These are phyloP conservation scores for Melanchra persicariae DNA, from an alignment of 2,888 invertebrate genomes.

Conservation along the genomic window DNA sequence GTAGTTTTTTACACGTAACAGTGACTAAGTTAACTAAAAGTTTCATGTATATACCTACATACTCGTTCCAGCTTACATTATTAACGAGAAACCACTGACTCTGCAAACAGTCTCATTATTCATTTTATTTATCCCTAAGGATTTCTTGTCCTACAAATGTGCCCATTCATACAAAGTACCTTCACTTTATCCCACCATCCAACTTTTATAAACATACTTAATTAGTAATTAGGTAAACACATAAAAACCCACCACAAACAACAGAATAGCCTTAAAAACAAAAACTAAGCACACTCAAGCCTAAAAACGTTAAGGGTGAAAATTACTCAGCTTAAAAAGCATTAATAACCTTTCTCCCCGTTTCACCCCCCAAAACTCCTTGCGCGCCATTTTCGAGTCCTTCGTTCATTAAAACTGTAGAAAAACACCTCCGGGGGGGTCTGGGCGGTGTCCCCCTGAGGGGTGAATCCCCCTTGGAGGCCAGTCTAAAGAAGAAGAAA, in stretches of 20 bases:
- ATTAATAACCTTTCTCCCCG: slow-evolving; percentile 87
- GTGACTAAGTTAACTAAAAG: no score
- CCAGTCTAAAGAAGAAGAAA: slow-evolving; percentile 90
- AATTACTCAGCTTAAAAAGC: slow-evolving; percentile 89
- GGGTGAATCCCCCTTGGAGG: slow-evolving; percentile 72
- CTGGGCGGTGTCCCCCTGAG: slow-evolving; percentile 55
- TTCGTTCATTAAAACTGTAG: slow-evolving; percentile 90
- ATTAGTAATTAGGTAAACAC: slow-evolving; percentile 61
- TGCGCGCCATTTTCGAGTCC: slow-evolving; percentile 81
- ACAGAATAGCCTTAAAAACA: slow-evolving; percentile 71
- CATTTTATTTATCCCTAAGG: slow-evolving; percentile 43
- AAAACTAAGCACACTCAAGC: slow-evolving; percentile 71
- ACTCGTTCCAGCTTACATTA: background rate
- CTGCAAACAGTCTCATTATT: slow-evolving; percentile 18
- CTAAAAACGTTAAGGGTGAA: slow-evolving; percentile 81
- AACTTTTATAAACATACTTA: slow-evolving; percentile 55
- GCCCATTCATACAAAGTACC: slow-evolving; percentile 38
- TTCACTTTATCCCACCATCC: slow-evolving; percentile 26
- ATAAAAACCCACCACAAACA: slow-evolving; percentile 62
- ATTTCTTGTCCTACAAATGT: slow-evolving; percentile 41
- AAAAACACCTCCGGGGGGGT: slow-evolving; percentile 86
- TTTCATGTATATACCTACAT: background rate
- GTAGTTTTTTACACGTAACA: background rate
- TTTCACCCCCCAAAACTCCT: slow-evolving; percentile 76
- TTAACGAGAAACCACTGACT: background rate